Evolutionary conservation across 2,797 vertebrate genomes (phyloP).

Genomic region (Phataginus tricuspis): DNA sequence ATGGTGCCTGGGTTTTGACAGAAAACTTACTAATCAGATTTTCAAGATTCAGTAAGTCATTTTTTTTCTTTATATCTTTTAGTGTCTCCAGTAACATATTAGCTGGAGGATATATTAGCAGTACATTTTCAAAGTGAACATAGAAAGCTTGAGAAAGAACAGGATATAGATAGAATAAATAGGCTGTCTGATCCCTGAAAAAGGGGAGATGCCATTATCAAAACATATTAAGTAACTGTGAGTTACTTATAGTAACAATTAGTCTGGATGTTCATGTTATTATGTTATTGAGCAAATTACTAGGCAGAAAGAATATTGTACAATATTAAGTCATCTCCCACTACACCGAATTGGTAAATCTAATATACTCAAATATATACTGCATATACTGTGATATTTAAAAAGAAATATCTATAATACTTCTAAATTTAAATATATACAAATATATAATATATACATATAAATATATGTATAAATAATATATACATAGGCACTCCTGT

Average conservation of each 20-base stretch:
- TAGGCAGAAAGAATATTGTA: neutral
- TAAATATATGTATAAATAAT: neutral
- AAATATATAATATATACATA: neutral
- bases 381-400: neutral
- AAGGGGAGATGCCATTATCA: neutral
- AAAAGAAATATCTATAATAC: neutral
- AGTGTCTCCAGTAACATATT: neutral
- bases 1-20: neutral
- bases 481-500: neutral
- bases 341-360: neutral
- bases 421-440: no score
- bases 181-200: neutral
- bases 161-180: neutral
- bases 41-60: neutral
- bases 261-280: neutral
- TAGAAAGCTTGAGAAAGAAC: neutral
- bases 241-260: slow-evolving; percentile 22
- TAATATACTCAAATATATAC: neutral
- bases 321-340: neutral
- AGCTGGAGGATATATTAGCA: neutral
- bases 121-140: neutral
- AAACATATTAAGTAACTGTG: slow-evolving; percentile 8
- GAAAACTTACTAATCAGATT: neutral
- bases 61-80: neutral
- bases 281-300: slow-evolving; percentile 7